Evolutionary conservation across 2,113 vertebrate species (phyloP).

Genomic region (Oncorhynchus masou): DNA sequence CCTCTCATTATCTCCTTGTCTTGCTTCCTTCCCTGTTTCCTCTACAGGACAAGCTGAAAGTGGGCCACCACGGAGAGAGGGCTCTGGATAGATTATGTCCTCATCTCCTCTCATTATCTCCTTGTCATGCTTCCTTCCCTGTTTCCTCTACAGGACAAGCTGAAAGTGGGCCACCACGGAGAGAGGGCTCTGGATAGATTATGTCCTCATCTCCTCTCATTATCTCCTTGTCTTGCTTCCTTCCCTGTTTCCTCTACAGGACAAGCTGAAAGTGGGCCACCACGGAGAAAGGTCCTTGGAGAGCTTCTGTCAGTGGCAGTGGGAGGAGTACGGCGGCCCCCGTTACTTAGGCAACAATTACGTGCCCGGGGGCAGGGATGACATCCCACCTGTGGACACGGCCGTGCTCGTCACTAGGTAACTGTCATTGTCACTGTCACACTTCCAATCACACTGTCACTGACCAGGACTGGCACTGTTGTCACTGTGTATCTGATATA

Average conservation of each 20-base stretch:
- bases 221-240: too few species aligned
- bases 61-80: conserved; percentile 91
- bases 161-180: conserved; percentile 91
- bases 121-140: too few species aligned
- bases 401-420: conserved; percentile 97
- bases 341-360: conserved; percentile 89
- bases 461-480: neutral
- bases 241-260: conserved; percentile 61
- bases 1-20: too few species aligned
- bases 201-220: conserved; percentile 63
- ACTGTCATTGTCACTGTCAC: neutral
- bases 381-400: conserved; percentile 83
- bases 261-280: conserved; percentile 86
- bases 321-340: conserved; percentile 85
- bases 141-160: conserved; percentile 72
- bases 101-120: too few species aligned
- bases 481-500: too few species aligned
- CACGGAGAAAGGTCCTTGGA: conserved; percentile 92
- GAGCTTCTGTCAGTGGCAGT: conserved; percentile 97
- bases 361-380: conserved; percentile 85
- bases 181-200: conserved; percentile 94
- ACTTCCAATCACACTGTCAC: neutral
- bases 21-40: neutral
- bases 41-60: conserved; percentile 82
- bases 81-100: conserved; percentile 94